Evolutionary conservation across 2,888 invertebrate genomes (phyloP), one percentile per base, ranked within the genome.

Genomic region (Cepaea hortensis): DNA sequence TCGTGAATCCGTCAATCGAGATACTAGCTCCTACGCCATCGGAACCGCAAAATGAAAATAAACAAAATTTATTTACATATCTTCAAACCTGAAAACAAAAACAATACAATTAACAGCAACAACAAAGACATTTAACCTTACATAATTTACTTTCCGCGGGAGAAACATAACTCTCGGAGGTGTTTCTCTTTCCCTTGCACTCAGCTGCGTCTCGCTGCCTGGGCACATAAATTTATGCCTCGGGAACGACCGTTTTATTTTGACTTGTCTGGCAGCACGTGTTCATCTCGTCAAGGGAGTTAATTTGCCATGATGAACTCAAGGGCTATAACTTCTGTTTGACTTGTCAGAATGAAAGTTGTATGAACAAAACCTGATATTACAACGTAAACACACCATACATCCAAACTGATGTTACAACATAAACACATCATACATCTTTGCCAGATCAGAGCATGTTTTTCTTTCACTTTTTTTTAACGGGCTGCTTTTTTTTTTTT

Each of bases 201-300:
- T 55, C 55, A 55, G 11, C 55, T 55, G 55, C 55, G 55, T 55
- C 55, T 55, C 11, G 55, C 55, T 9, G 11, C 55, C 55, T 11
- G 11, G 11, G 55, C 55, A 11, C 55, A 55, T 55, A 6, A 6
- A 55, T 55, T 55, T 68, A 4, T 68, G 13, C 72, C 3, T 35
- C 73, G 46, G 9, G 6, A 11, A 23, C 15, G 6, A 35, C 13
- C 15, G 13, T 48, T 13, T 62, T 79, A 62, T 62, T 79, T 35
- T 62, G 61, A 13, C 79, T 79, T 62, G 62, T 62, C 79, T n/a
- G 13, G 35, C 5, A n/a, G 61, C 79, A 79, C 79, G 62, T 79
- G 79, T 62, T 79, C 61, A 18, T 20, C 62, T 79, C 79, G 61
- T 79, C 79, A 79, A 79, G 79, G 79, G 79, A 79, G 79, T 62